Evolutionary conservation across 2,888 invertebrate species (phyloP).

Genomic region (Apantesis nais): DNA sequence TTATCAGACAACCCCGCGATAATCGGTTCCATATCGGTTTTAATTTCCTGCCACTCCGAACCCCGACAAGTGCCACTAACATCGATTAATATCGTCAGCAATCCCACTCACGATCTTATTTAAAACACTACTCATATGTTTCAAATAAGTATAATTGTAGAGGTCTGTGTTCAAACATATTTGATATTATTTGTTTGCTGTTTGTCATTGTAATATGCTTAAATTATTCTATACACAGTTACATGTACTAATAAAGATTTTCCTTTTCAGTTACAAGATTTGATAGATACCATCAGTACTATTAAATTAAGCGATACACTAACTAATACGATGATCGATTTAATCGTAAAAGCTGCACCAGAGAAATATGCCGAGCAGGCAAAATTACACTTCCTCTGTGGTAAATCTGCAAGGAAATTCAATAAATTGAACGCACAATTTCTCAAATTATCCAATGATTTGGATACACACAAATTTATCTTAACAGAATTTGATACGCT

Average conservation of each 20-base stretch:
- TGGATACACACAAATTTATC: not conserved
- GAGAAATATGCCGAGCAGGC: not conserved
- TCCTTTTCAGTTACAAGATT: not conserved
- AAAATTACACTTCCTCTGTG: not conserved
- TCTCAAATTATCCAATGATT: not conserved
- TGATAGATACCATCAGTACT: not conserved
- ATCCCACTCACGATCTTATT: too few relatives aligned
- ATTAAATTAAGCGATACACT: not conserved
- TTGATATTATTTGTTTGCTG: too few relatives aligned
- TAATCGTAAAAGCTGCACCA: not conserved
- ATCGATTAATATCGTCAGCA: too few relatives aligned
- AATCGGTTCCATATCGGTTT: too few relatives aligned
- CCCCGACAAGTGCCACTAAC: too few relatives aligned
- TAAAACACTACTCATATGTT: too few relatives aligned
- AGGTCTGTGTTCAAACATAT: too few relatives aligned
- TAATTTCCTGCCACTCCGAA: too few relatives aligned
- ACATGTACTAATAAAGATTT: not conserved
- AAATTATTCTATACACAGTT: not conserved
- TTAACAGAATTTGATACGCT: not conserved
- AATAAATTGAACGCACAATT: not conserved
- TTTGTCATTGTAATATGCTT: too few relatives aligned
- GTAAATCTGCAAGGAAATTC: not conserved
- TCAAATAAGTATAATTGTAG: too few relatives aligned
- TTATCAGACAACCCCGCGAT: too few relatives aligned
- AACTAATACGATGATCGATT: not conserved